Evolutionary conservation across 2,888 invertebrate genomes (phyloP).

Genomic region (Ornithoptera alexandrae): DNA sequence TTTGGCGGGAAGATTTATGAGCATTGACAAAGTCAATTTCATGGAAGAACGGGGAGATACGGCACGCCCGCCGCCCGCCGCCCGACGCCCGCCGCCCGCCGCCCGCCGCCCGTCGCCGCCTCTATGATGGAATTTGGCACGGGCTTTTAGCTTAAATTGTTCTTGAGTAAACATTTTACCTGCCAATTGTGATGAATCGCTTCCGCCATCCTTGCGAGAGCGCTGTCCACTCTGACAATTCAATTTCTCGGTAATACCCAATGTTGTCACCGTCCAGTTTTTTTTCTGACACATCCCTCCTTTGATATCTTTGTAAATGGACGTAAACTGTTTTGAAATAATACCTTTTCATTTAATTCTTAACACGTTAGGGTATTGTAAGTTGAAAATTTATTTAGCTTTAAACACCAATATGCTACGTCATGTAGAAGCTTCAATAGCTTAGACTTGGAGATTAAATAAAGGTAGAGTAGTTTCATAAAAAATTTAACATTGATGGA

Average conservation of each 20-base stretch:
- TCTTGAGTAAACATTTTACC: slow-evolving; percentile 73
- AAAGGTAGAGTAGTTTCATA: too few species aligned
- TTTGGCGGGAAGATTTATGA: slow-evolving; percentile 71
- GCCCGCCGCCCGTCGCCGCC: slow-evolving; percentile 46
- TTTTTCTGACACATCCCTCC: too few species aligned
- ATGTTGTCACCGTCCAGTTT: slow-evolving; percentile 18
- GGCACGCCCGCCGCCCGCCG: slow-evolving; percentile 50
- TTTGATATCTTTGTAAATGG: too few species aligned
- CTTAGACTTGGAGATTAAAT: too few species aligned
- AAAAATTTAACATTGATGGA: too few species aligned
- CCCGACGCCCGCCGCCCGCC: slow-evolving; percentile 28
- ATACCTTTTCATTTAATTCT: too few species aligned
- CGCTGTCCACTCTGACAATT: slow-evolving; percentile 58
- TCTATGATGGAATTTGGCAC: slow-evolving; percentile 66
- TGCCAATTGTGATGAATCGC: slow-evolving; percentile 72
- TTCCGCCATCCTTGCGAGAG: slow-evolving; percentile 50
- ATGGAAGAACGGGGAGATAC: slow-evolving; percentile 60
- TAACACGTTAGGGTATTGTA: too few species aligned
- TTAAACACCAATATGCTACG: too few species aligned
- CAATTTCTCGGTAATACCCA: slow-evolving; percentile 57
- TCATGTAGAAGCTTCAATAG: too few species aligned
- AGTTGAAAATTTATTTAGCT: too few species aligned
- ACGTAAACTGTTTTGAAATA: too few species aligned
- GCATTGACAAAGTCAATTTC: slow-evolving; percentile 77
- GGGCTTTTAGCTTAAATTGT: slow-evolving; percentile 73